phyloP scores from a whole-genome alignment of 1,140 invertebrate genomes.

The Bombus ignitus region DNA sequence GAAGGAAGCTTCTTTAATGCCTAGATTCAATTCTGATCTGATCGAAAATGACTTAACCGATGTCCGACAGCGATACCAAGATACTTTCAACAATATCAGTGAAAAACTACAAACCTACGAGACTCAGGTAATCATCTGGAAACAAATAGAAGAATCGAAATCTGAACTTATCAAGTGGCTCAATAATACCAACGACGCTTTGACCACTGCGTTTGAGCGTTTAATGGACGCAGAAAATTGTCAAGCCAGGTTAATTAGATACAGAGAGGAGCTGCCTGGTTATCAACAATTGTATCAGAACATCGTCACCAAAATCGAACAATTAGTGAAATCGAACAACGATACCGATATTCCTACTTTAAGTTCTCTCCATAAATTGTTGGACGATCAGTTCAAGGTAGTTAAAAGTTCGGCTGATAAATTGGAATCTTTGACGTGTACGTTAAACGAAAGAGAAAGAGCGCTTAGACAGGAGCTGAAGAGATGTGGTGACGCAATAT shows the following conservation, averaged over 20 bases:
- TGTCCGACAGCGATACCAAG: slow-evolving; percentile 89
- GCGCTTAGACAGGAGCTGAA: slow-evolving; percentile 88
- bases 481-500: slow-evolving; percentile 86
- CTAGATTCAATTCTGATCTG: slow-evolving; percentile 87
- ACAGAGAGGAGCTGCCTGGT: slow-evolving; percentile 92
- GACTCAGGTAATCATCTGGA: slow-evolving; percentile 94
- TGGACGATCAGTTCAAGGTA: slow-evolving; percentile 91
- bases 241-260: slow-evolving; percentile 90
- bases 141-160: slow-evolving; percentile 93
- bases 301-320: slow-evolving; percentile 90
- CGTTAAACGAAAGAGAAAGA: slow-evolving; percentile 89
- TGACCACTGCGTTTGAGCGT: slow-evolving; percentile 89
- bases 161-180: slow-evolving; percentile 93
- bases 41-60: slow-evolving; percentile 86
- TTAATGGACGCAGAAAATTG: slow-evolving; percentile 91
- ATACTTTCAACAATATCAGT: slow-evolving; percentile 87
- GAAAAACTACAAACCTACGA: slow-evolving; percentile 91
- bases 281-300: slow-evolving; percentile 90
- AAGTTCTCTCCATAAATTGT: slow-evolving; percentile 86
- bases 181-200: slow-evolving; percentile 88
- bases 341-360: slow-evolving; percentile 88
- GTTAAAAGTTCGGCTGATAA: slow-evolving; percentile 89
- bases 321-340: slow-evolving; percentile 91
- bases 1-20: slow-evolving; percentile 89
- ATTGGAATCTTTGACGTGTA: slow-evolving; percentile 88